Evolutionary conservation across 2,113 vertebrate species (phyloP).

Genomic region (Anoura caudifer): DNA sequence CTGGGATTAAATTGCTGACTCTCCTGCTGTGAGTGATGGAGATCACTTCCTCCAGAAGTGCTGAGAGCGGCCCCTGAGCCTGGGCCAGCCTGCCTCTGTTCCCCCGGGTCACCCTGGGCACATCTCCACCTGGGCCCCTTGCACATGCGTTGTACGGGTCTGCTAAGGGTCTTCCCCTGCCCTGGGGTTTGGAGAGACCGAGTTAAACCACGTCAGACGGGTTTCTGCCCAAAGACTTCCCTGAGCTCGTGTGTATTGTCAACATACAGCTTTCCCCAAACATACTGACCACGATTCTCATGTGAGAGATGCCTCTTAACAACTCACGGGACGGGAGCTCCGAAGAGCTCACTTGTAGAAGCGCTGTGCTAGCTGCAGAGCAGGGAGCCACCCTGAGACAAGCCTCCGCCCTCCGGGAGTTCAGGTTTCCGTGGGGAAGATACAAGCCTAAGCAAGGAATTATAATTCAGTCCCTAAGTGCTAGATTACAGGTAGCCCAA

Average conservation of each 20-base stretch:
- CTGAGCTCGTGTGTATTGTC: background rate
- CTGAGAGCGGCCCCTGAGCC: background rate
- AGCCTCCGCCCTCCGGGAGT: background rate
- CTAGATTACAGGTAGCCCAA: background rate
- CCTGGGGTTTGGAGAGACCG: background rate
- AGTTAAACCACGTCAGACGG: background rate
- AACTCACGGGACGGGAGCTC: background rate
- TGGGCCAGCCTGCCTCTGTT: background rate
- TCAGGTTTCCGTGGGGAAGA: background rate
- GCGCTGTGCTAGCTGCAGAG: background rate
- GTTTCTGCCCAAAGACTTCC: background rate
- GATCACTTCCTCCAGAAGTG: background rate
- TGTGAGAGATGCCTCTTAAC: background rate
- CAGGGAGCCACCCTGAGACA: background rate
- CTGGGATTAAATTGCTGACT: background rate
- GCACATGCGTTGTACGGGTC: rapidly evolving
- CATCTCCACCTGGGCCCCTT: background rate
- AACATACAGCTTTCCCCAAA: background rate
- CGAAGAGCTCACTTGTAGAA: background rate
- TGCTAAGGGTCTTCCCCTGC: background rate
- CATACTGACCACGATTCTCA: background rate
- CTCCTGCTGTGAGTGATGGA: background rate
- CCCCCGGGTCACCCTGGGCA: background rate
- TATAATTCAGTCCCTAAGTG: background rate
- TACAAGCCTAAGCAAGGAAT: background rate